phyloP scores from a whole-genome alignment of 2,797 vertebrate genomes.

The Girardinus metallicus region DNA sequence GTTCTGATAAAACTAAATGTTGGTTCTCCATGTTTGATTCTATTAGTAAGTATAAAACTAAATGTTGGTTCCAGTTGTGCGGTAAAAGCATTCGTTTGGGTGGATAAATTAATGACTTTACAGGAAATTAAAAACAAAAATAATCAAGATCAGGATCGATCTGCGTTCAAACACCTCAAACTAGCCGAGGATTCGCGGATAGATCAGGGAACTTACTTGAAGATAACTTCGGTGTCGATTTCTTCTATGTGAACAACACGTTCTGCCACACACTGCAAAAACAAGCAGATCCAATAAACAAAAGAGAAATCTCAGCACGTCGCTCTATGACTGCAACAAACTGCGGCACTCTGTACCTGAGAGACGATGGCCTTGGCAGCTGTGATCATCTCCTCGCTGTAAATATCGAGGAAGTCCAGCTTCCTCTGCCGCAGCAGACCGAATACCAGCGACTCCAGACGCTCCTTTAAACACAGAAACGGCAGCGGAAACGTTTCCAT shows the following conservation, averaged over 20 bases:
- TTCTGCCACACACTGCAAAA: conserved; percentile 85
- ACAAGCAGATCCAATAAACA: background rate
- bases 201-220: conserved; percentile 86
- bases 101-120: background rate
- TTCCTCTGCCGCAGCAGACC: conserved; percentile 95
- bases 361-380: conserved; percentile 91
- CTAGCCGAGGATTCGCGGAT: background rate
- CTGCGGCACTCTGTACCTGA: conserved; percentile 81
- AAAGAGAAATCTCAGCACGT: background rate
- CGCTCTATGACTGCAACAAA: too few relatives aligned
- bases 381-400: conserved; percentile 92
- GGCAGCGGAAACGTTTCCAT: background rate
- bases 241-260: conserved; percentile 90
- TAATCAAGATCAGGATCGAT: background rate
- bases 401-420: conserved; percentile 96
- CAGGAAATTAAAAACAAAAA: background rate
- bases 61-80: too few relatives aligned
- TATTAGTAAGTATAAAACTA: too few relatives aligned
- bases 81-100: background rate
- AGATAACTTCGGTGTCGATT: conserved; percentile 89
- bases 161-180: background rate
- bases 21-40: too few relatives aligned
- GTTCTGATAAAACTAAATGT: too few relatives aligned
- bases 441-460: conserved; percentile 92
- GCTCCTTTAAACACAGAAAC: conserved; percentile 80